These are phyloP conservation scores for Atlantisia rogersi DNA, from an alignment of 2,113 vertebrate species.

Conservation along the genomic window DNA sequence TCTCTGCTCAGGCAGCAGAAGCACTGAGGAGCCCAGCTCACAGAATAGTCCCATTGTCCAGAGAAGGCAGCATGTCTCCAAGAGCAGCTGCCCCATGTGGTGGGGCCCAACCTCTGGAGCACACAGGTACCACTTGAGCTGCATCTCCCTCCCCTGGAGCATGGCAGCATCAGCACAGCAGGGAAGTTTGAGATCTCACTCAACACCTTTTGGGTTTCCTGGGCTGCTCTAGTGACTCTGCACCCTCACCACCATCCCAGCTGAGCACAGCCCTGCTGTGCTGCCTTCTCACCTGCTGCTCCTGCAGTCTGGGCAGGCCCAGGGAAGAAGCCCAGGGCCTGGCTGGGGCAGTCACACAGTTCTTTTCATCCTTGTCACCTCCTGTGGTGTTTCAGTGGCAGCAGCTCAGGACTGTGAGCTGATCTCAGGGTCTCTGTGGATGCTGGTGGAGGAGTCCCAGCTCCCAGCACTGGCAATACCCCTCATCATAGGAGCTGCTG, in stretches of 20 bases:
- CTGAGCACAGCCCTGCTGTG: background rate
- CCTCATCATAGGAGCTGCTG: background rate
- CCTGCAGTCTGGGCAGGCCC: background rate
- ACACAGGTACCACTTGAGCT: background rate
- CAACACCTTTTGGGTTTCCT: background rate
- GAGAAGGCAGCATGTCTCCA: background rate
- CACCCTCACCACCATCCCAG: background rate
- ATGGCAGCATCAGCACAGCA: background rate
- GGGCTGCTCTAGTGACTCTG: background rate
- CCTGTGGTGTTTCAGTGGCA: rapidly evolving
- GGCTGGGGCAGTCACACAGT: background rate
- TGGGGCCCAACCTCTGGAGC: background rate
- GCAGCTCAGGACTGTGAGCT: background rate
- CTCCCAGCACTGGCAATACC: background rate
- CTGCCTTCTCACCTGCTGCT: background rate
- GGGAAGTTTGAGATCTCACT: background rate
- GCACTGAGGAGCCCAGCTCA: background rate
- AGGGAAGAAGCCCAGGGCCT: background rate
- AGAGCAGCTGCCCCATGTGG: background rate
- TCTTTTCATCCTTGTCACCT: background rate
- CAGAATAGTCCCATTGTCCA: background rate
- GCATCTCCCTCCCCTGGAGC: background rate
- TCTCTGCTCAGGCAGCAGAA: background rate
- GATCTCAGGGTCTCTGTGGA: rapidly evolving
- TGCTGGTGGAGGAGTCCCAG: background rate